Conservation (phyloP, 1,140 invertebrate genomes). For the Nebria ingens region DNA sequence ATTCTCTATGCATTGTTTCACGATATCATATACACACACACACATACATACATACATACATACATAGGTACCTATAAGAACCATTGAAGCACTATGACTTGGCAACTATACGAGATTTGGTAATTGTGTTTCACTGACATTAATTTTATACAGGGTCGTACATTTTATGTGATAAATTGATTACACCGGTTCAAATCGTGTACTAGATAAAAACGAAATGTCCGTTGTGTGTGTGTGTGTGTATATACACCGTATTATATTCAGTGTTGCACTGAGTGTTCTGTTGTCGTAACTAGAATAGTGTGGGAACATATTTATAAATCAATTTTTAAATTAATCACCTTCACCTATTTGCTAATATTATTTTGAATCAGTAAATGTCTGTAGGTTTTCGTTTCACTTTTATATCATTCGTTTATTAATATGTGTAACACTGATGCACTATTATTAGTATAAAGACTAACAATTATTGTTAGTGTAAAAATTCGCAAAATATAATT, state of each 20-base stretch:
- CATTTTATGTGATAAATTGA: neutral
- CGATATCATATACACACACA: neutral
- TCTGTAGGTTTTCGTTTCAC: too few relatives aligned
- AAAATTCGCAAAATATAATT: too few relatives aligned
- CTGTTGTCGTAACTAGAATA: neutral
- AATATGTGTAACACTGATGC: too few relatives aligned
- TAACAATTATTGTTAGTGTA: too few relatives aligned
- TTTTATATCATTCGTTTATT: too few relatives aligned
- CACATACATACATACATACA: too few relatives aligned
- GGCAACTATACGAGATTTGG: neutral
- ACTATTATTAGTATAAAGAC: too few relatives aligned
- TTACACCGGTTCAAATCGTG: neutral
- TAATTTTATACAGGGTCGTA: neutral
- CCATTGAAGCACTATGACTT: neutral
- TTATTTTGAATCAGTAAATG: too few relatives aligned
- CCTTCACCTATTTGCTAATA: neutral
- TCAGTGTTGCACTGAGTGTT: neutral
- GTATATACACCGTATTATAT: neutral
- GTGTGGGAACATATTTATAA: neutral
- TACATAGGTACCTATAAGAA: too few relatives aligned
- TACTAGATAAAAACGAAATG: neutral
- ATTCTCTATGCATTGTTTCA: conserved; percentile 1
- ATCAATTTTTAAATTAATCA: neutral
- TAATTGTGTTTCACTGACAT: neutral
- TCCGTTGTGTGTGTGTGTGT: neutral